Evolutionary conservation across 2,888 invertebrate species (phyloP).

Genomic region (Ecliptopera silaceata): DNA sequence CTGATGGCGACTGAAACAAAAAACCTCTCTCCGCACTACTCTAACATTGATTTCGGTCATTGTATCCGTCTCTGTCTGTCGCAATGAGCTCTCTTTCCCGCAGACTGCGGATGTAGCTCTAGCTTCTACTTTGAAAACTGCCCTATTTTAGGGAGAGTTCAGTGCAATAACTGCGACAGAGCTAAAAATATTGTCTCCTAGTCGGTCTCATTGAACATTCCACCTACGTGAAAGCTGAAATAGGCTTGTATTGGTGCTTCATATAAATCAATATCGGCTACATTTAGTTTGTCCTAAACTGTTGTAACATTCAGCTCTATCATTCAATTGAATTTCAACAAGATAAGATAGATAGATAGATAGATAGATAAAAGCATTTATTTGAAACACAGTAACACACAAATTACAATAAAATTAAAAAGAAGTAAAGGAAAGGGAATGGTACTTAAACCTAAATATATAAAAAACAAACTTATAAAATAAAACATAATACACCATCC

Average conservation of each 20-base stretch:
- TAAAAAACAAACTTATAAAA: no score
- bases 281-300: conserved; percentile 10
- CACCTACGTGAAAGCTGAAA: conserved; percentile 13
- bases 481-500: no score
- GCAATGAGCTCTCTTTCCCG: conserved; percentile 56
- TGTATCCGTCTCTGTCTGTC: conserved; percentile 54
- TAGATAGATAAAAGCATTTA: no score
- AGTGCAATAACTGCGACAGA: conserved; percentile 46
- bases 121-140: conserved; percentile 48
- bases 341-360: no score
- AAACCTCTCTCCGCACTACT: conserved; percentile 34
- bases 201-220: conserved; percentile 15
- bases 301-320: not conserved
- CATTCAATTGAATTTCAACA: no score
- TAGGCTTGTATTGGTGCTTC: conserved; percentile 11
- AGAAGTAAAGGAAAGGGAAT: no score
- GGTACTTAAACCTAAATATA: no score
- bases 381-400: no score
- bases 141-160: conserved; percentile 60
- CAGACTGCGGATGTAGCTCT: conserved; percentile 67
- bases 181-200: conserved; percentile 40
- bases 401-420: no score
- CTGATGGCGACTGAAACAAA: conserved; percentile 56
- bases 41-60: conserved; percentile 74
- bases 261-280: conserved; percentile 26